These are phyloP conservation scores for Eutolmus rufibarbis DNA, from an alignment of 2,888 invertebrate genomes.

Conservation along the genomic window DNA sequence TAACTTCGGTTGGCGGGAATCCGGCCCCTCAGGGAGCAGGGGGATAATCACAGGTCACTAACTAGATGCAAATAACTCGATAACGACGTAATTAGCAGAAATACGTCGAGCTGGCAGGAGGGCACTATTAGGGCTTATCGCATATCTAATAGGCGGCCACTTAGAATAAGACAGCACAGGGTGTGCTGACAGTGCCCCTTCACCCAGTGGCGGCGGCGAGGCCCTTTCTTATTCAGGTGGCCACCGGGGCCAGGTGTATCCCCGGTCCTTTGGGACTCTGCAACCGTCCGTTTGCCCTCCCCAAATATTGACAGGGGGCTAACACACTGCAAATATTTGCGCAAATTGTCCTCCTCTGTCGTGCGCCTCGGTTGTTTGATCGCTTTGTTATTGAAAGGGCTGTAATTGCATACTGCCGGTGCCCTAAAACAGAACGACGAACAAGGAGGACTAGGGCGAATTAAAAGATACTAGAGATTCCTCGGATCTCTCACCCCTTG, in stretches of 20 bases:
- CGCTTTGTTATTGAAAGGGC: not conserved
- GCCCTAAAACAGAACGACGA: not conserved
- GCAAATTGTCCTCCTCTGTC: conserved; percentile 1
- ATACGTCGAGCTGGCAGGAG: not conserved
- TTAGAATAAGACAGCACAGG: not conserved
- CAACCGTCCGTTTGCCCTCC: not conserved
- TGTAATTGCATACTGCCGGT: not conserved
- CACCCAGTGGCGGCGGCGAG: not conserved
- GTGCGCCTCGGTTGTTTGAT: not conserved
- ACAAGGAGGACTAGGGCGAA: not conserved
- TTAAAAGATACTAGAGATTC: not conserved
- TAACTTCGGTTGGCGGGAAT: not conserved
- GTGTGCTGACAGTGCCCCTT: not conserved
- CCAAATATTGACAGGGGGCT: conserved; percentile 19
- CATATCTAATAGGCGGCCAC: not conserved
- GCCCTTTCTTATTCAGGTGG: not conserved
- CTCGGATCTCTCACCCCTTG: not conserved
- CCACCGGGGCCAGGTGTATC: not conserved
- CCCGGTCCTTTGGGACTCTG: not conserved
- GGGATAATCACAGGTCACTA: not conserved
- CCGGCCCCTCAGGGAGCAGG: not conserved
- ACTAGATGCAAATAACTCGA: conserved; percentile 26
- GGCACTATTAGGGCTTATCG: not conserved
- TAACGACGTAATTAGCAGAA: conserved; percentile 10
- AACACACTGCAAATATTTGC: conserved; percentile 21